These are phyloP conservation scores for Pterobdella sp. DNA, from an alignment of 2,888 invertebrate genomes.

Conservation along the genomic window DNA sequence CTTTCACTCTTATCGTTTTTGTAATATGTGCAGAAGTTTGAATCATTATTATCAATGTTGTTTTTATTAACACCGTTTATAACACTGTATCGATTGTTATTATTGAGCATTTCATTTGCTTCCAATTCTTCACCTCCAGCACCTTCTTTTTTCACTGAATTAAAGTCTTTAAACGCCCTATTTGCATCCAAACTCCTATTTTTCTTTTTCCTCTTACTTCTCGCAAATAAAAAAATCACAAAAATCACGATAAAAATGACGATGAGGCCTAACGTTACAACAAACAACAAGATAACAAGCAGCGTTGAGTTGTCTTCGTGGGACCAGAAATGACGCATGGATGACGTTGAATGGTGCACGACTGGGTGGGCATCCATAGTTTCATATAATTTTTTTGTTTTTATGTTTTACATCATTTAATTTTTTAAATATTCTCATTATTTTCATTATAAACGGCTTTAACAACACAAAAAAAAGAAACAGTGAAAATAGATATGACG, in stretches of 20 bases:
- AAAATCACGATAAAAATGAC: no score
- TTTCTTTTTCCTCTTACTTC: no score
- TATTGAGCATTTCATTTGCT: neutral
- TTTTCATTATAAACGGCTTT: neutral
- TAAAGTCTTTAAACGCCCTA: constrained; percentile 9
- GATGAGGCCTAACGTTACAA: neutral
- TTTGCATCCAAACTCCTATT: no score
- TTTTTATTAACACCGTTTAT: neutral
- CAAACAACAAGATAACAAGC: no score
- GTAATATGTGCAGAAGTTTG: neutral
- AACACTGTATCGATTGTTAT: neutral
- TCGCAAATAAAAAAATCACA: no score
- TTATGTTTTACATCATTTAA: no score
- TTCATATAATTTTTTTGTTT: no score
- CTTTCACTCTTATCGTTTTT: neutral
- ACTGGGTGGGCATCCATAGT: no score
- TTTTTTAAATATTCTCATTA: no score
- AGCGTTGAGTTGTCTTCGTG: no score
- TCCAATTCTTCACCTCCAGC: neutral
- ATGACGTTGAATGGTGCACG: no score
- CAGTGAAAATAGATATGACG: neutral
- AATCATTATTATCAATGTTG: neutral
- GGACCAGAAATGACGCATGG: no score
- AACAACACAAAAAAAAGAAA: neutral
- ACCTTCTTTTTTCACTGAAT: constrained; percentile 7